Evolutionary conservation across 2,888 invertebrate species (phyloP).

Genomic region (Candidula unifasciata): DNA sequence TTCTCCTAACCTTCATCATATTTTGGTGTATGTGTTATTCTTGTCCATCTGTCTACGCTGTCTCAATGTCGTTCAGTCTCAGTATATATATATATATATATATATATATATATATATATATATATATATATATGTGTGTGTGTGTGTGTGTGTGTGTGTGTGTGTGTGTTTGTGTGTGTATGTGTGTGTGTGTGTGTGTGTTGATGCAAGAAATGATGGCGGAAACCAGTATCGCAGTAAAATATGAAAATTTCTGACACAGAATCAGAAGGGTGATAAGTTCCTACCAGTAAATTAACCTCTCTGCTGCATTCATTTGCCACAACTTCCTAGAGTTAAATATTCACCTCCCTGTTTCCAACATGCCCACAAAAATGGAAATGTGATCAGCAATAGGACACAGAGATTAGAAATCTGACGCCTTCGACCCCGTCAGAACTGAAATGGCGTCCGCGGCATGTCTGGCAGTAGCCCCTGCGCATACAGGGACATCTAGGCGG

Average conservation of each 20-base stretch:
- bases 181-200: slow-evolving; percentile 1
- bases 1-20: no score
- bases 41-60: no score
- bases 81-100: not conserved
- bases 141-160: not conserved
- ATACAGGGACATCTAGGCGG: not conserved
- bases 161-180: not conserved
- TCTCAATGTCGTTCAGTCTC: no score
- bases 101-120: not conserved
- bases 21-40: no score
- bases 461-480: not conserved
- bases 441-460: not conserved
- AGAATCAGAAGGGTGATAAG: no score
- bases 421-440: not conserved
- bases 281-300: no score
- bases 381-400: not conserved
- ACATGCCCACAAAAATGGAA: not conserved
- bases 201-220: no score
- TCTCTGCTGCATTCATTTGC: no score
- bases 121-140: not conserved
- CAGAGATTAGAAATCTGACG: slow-evolving; percentile 13
- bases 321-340: not conserved
- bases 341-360: not conserved
- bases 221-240: no score
- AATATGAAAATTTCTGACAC: no score